phyloP scores from a whole-genome alignment of 2,888 invertebrate species.

The Helicoverpa assulta region DNA sequence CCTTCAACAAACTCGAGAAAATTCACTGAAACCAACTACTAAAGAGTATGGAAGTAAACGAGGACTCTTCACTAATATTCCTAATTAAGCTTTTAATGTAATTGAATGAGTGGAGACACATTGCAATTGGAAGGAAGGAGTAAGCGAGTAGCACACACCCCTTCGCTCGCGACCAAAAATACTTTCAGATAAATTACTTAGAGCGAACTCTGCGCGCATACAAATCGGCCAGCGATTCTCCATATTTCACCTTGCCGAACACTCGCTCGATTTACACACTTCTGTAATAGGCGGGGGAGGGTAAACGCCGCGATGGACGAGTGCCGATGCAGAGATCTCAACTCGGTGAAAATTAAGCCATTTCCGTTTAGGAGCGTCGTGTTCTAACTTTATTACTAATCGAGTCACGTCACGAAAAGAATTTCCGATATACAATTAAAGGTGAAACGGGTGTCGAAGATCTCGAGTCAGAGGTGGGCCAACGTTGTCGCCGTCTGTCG shows the following conservation, averaged over 20 bases:
- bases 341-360: conserved; percentile 83
- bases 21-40: conserved; percentile 82
- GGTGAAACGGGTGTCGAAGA: conserved; percentile 80
- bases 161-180: conserved; percentile 81
- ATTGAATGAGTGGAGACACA: conserved; percentile 87
- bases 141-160: conserved; percentile 70
- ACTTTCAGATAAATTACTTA: conserved; percentile 88
- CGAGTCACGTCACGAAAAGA: conserved; percentile 84
- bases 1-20: conserved; percentile 84
- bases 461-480: conserved; percentile 78
- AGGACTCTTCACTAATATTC: conserved; percentile 86
- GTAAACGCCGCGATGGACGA: conserved; percentile 71
- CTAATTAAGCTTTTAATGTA: conserved; percentile 90
- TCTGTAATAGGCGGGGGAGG: conserved; percentile 72
- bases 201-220: conserved; percentile 83
- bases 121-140: conserved; percentile 78
- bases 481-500: conserved; percentile 81
- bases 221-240: conserved; percentile 84
- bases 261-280: conserved; percentile 84
- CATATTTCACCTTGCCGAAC: conserved; percentile 84
- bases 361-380: conserved; percentile 78
- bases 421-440: conserved; percentile 87
- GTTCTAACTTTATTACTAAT: conserved; percentile 83
- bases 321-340: conserved; percentile 69
- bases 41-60: conserved; percentile 85